Evolutionary conservation across 2,113 vertebrate species (phyloP).

Genomic region (Dromiciops gliroides): DNA sequence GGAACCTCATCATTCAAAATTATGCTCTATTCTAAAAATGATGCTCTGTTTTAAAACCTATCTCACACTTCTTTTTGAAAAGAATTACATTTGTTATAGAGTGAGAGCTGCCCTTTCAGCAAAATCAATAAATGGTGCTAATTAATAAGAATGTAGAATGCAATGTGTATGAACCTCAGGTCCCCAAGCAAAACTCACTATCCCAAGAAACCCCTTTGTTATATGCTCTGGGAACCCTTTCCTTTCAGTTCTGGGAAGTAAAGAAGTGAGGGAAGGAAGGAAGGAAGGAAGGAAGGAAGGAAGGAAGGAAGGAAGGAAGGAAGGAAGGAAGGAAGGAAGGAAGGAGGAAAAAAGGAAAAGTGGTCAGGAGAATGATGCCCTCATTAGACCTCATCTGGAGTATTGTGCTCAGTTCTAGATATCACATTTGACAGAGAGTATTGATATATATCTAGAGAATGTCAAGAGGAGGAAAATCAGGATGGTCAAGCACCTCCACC

Average conservation of each 20-base stretch:
- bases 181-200: slow-evolving; percentile 3
- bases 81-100: not conserved
- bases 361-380: no score
- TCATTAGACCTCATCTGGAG: not conserved
- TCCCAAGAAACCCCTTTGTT: not conserved
- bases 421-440: not conserved
- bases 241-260: not conserved
- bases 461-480: not conserved
- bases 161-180: not conserved
- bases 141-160: slow-evolving; percentile 1
- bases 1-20: slow-evolving; percentile 4
- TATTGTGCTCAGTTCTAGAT: not conserved
- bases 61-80: not conserved
- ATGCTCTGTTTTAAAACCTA: not conserved
- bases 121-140: not conserved
- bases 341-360: not conserved
- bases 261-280: not conserved
- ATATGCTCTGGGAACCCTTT: not conserved
- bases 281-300: not conserved
- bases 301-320: not conserved
- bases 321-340: not conserved
- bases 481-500: no score
- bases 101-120: not conserved
- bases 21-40: not conserved
- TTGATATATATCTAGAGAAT: not conserved